phyloP scores from a whole-genome alignment of 2,888 invertebrate genomes.

The Himalopsyche tibetana region DNA sequence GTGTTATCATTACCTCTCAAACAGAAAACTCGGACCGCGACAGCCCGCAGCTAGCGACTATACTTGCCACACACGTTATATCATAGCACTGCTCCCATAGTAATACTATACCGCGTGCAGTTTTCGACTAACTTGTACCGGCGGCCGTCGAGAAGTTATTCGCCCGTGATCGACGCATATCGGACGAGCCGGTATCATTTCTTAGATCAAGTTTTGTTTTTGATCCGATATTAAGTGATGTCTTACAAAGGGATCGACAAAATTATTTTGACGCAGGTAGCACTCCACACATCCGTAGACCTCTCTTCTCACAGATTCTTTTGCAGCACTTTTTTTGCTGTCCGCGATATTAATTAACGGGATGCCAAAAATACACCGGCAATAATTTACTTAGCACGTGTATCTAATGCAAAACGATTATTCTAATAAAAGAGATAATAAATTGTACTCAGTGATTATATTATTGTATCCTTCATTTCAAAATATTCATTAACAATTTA shows the following conservation, averaged over 20 bases:
- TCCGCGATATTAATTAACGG: no score
- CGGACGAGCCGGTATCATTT: slow-evolving; percentile 45
- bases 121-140: slow-evolving; percentile 16
- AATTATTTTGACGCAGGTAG: slow-evolving; percentile 40
- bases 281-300: slow-evolving; percentile 14
- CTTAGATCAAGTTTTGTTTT: slow-evolving; percentile 46
- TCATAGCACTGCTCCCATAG: background rate
- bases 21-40: slow-evolving; percentile 30
- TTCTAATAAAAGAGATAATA: no score
- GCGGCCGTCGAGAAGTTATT: slow-evolving; percentile 40
- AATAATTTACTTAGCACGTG: no score
- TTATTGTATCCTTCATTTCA: no score
- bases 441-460: no score
- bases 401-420: no score
- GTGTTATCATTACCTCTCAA: slow-evolving; percentile 42
- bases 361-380: no score
- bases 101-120: slow-evolving; percentile 32
- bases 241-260: slow-evolving; percentile 38
- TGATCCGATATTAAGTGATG: slow-evolving; percentile 46
- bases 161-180: slow-evolving; percentile 46
- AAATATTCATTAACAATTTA: no score
- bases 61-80: background rate
- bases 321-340: background rate
- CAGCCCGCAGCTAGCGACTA: background rate
- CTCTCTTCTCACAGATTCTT: background rate